Percentiles rank a stretch among this genome's conserved stretches.
Conservation (phyloP, 2,888 invertebrate genomes). For the Stenotaenia linearis region DNA sequence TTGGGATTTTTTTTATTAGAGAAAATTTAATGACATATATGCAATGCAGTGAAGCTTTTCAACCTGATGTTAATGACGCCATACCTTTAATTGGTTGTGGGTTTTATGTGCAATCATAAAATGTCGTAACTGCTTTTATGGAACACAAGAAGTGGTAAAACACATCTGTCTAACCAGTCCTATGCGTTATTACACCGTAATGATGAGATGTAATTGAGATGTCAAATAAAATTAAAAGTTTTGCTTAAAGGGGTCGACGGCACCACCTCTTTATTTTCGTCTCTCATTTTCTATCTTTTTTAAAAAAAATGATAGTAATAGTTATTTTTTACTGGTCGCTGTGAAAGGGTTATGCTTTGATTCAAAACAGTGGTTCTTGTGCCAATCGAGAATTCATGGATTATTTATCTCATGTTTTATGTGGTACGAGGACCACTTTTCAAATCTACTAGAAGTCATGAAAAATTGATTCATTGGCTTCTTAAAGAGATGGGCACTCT, state of each 20-base stretch:
- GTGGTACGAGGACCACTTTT: not conserved
- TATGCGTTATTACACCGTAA: constrained; percentile 6
- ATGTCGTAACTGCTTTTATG: constrained; percentile 14
- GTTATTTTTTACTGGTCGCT: no score
- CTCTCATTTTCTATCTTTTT: not conserved
- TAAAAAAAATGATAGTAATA: no score
- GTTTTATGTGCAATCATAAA: constrained; percentile 12
- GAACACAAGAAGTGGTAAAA: constrained; percentile 26
- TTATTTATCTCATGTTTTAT: constrained; percentile 7
- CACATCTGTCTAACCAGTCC: constrained; percentile 10
- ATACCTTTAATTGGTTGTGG: constrained; percentile 13
- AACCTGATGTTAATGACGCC: constrained; percentile 2
- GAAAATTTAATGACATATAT: constrained; percentile 2
- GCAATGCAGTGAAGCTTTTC: not conserved
- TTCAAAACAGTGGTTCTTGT: not conserved
- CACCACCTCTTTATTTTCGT: not conserved
- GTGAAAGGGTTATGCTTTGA: not conserved
- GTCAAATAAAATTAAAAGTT: constrained; percentile 20
- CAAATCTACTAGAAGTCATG: not conserved
- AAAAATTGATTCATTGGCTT: constrained; percentile 26
- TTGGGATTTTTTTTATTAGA: not conserved
- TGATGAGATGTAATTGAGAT: constrained; percentile 16
- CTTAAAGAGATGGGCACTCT: not conserved
- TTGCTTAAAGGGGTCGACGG: not conserved
- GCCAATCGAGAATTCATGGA: not conserved